phyloP scores from a whole-genome alignment of 2,113 vertebrate species.

The Mustelus asterias region DNA sequence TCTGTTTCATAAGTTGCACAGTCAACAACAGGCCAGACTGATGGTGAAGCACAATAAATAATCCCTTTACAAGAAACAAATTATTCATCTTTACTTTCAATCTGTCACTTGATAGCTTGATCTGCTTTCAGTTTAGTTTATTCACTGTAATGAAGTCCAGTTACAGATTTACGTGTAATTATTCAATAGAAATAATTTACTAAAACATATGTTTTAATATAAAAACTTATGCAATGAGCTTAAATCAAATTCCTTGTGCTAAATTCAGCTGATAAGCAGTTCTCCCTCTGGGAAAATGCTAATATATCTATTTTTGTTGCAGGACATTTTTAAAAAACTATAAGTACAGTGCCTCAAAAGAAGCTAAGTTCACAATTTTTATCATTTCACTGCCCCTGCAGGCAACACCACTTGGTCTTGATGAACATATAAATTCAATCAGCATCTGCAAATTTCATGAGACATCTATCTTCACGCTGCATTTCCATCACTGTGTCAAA shows the following conservation, averaged over 20 bases:
- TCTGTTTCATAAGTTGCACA: background rate
- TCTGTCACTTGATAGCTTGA: background rate
- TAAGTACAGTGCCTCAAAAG: conserved; percentile 55
- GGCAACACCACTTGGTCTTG: conserved; percentile 76
- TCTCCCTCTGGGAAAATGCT: conserved; percentile 32
- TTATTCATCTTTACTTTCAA: background rate
- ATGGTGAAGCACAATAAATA: background rate
- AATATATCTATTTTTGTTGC: conserved; percentile 52
- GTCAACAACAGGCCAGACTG: background rate
- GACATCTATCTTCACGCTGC: conserved; percentile 73
- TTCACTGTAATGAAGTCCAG: background rate
- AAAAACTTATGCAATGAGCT: conserved; percentile 57
- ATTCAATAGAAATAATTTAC: conserved; percentile 45
- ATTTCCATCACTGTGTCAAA: conserved; percentile 82
- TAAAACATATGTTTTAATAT: conserved; percentile 55
- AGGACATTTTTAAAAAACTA: conserved; percentile 57
- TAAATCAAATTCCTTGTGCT: conserved; percentile 53
- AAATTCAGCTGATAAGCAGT: conserved; percentile 46
- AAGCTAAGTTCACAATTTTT: conserved; percentile 60
- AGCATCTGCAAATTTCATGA: conserved; percentile 79
- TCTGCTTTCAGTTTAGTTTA: background rate
- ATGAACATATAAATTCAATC: conserved; percentile 89
- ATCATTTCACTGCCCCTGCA: conserved; percentile 65
- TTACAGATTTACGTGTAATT: background rate
- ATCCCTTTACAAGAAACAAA: background rate